Conservation (phyloP, 2,888 invertebrate species). For the Dione juno region DNA sequence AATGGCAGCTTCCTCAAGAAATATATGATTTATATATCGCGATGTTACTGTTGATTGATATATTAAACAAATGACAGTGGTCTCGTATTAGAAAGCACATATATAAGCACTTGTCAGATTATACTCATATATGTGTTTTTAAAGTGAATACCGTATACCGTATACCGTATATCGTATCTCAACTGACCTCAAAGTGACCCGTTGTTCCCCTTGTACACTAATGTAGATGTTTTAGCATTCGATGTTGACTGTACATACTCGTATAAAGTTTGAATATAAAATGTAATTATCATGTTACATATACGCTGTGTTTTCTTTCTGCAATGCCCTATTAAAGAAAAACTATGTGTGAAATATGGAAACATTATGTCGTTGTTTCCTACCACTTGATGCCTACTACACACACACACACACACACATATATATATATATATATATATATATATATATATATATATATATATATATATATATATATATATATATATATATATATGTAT, state of each 20-base stretch:
- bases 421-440: too few relatives aligned
- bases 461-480: too few relatives aligned
- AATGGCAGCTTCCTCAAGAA: background rate
- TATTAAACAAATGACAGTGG: background rate
- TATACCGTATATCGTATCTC: background rate
- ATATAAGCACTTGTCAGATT: background rate
- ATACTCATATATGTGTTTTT: background rate
- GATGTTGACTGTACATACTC: conserved; percentile 78
- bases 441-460: too few relatives aligned
- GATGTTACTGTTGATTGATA: background rate
- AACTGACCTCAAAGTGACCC: conserved; percentile 45
- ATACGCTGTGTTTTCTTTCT: conserved; percentile 54
- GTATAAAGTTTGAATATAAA: conserved; percentile 76
- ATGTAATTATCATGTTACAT: conserved; percentile 74
- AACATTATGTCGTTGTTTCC: too few relatives aligned
- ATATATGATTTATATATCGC: background rate
- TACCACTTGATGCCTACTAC: too few relatives aligned
- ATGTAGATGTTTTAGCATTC: conserved; percentile 72
- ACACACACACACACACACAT: too few relatives aligned
- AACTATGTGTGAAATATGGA: too few relatives aligned
- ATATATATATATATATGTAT: too few relatives aligned
- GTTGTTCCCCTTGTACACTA: conserved; percentile 70
- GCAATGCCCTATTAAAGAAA: background rate
- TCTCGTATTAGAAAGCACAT: background rate
- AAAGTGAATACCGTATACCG: background rate